Evolutionary conservation across 2,113 vertebrate genomes (phyloP).

Genomic region (Peromyscus maniculatus): DNA sequence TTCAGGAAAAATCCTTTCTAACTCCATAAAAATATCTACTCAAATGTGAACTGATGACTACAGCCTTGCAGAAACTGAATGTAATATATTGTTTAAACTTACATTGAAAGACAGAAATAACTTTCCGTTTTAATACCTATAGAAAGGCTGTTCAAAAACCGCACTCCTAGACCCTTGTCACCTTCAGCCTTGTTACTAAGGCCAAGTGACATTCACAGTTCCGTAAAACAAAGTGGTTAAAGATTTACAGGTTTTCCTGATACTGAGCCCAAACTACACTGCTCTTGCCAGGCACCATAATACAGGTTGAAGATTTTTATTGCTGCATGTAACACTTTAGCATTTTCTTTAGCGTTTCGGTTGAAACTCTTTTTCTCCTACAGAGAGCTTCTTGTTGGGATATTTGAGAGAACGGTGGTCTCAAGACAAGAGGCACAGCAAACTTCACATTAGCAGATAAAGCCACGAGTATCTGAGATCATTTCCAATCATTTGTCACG

Average conservation of each 20-base stretch:
- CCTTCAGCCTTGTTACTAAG: neutral
- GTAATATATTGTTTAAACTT: neutral
- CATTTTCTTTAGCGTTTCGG: constrained; percentile 26
- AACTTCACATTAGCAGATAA: neutral
- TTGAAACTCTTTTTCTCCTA: constrained; percentile 22
- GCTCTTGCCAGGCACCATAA: neutral
- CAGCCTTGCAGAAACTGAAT: constrained; percentile 7
- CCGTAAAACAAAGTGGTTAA: neutral
- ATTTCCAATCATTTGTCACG: constrained; percentile 20
- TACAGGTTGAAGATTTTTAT: neutral
- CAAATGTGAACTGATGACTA: constrained; percentile 3
- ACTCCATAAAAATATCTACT: constrained; percentile 9
- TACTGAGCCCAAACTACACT: neutral
- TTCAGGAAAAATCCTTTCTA: neutral
- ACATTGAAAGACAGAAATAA: constrained; percentile 7
- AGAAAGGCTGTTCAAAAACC: neutral
- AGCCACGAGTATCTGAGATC: neutral
- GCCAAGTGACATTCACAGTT: neutral
- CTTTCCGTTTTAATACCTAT: neutral
- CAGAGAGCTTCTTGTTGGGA: neutral
- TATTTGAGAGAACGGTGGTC: neutral
- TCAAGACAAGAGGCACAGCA: neutral
- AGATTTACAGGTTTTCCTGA: neutral
- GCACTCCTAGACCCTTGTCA: neutral
- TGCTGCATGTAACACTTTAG: neutral